Evolutionary conservation across 2,113 vertebrate genomes (phyloP).

Genomic region (Rhinoptilus africanus): DNA sequence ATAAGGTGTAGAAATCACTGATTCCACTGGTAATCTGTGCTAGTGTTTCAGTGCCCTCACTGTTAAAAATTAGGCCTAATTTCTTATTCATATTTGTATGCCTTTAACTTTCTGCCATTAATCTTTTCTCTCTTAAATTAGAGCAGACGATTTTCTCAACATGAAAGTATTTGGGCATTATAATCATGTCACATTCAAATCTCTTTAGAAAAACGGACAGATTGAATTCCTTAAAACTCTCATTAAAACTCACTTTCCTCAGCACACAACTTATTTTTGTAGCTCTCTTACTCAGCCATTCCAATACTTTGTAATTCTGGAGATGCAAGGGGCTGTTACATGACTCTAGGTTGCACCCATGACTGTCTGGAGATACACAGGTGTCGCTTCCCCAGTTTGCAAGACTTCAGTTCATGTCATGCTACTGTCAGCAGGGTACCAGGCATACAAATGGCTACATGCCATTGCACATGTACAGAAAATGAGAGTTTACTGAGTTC

Average conservation of each 20-base stretch:
- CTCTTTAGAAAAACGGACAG: background rate
- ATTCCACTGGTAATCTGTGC: background rate
- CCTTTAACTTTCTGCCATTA: background rate
- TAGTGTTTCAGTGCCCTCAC: background rate
- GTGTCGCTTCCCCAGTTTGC: background rate
- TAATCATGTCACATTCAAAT: background rate
- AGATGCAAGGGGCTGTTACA: background rate
- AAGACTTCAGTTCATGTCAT: background rate
- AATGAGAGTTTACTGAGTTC: background rate
- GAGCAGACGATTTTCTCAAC: background rate
- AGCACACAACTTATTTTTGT: background rate
- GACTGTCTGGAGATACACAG: background rate
- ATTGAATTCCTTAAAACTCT: background rate
- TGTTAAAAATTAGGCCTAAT: background rate
- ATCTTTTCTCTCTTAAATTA: background rate
- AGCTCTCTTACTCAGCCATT: background rate
- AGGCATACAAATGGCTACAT: background rate
- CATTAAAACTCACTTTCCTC: background rate
- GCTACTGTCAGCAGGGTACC: background rate
- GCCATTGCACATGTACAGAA: background rate
- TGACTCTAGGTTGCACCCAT: background rate
- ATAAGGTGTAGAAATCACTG: background rate
- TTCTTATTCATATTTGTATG: background rate
- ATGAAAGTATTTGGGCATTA: background rate
- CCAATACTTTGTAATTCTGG: background rate